Conservation (phyloP, 2,888 invertebrate species). For the Meloe dianella region DNA sequence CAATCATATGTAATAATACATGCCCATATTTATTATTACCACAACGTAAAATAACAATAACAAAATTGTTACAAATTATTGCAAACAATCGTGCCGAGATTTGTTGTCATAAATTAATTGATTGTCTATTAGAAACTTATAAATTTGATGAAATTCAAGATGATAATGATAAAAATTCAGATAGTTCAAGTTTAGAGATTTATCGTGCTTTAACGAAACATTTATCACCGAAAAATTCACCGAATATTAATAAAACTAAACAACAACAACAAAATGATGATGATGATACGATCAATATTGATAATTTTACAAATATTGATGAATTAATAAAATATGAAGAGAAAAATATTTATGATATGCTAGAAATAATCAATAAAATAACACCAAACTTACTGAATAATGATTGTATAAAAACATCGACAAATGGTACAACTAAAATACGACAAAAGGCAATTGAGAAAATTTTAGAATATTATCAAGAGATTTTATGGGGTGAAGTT, state of each 20-base stretch:
- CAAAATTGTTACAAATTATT: conserved; percentile 75
- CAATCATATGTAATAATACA: conserved; percentile 75
- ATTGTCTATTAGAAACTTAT: conserved; percentile 71
- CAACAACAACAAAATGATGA: conserved; percentile 15
- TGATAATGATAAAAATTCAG: conserved; percentile 62
- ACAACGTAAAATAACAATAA: conserved; percentile 74
- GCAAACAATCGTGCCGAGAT: conserved; percentile 73
- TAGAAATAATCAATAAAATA: conserved; percentile 66
- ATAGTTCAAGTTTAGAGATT: conserved; percentile 74
- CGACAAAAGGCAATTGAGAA: conserved; percentile 67
- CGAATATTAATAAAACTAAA: conserved; percentile 43
- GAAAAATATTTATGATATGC: conserved; percentile 68
- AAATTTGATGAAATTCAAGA: conserved; percentile 63
- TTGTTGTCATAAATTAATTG: conserved; percentile 74
- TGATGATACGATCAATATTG: too few relatives aligned
- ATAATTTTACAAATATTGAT: conserved; percentile 64
- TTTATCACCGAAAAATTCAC: conserved; percentile 63
- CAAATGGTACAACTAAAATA: conserved; percentile 62
- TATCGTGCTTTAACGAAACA: conserved; percentile 76
- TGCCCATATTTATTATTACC: conserved; percentile 75
- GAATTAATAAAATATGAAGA: conserved; percentile 72
- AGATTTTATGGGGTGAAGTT: conserved; percentile 80
- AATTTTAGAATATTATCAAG: conserved; percentile 74
- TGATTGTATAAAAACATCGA: conserved; percentile 67
- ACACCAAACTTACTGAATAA: conserved; percentile 67